Percentiles rank a stretch among this genome's conserved stretches.
Evolutionary conservation across 2,113 vertebrate species (phyloP).

Genomic region (Scomber scombrus): DNA sequence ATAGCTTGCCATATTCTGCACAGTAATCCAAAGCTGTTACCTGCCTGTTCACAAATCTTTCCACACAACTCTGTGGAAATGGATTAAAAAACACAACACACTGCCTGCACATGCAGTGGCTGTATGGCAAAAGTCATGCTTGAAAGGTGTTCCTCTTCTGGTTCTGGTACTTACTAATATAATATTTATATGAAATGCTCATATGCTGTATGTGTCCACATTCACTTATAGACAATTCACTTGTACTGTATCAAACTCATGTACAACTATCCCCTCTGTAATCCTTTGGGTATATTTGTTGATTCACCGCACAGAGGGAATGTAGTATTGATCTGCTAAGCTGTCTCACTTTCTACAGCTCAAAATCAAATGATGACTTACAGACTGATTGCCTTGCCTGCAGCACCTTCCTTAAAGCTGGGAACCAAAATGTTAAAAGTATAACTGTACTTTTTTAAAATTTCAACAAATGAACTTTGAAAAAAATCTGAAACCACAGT

Average conservation of each 20-base stretch:
- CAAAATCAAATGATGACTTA: slow-evolving; percentile 54
- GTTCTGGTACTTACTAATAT: slow-evolving; percentile 8
- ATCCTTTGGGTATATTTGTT: slow-evolving; percentile 67
- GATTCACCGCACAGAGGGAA: slow-evolving; percentile 67
- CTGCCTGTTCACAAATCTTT: slow-evolving; percentile 37
- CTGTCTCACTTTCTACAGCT: slow-evolving; percentile 70
- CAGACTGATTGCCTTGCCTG: slow-evolving; percentile 45
- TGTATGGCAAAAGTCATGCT: slow-evolving; percentile 12
- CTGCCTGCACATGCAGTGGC: slow-evolving; percentile 16
- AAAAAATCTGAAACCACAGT: no score
- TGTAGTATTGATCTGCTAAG: slow-evolving; percentile 74
- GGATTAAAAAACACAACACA: slow-evolving; percentile 33
- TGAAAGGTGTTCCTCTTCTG: slow-evolving; percentile 8
- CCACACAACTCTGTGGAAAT: slow-evolving; percentile 23
- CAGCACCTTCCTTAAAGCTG: slow-evolving; percentile 13
- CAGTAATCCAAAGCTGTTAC: slow-evolving; percentile 49
- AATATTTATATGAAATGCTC: slow-evolving; percentile 12
- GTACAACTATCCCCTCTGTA: slow-evolving; percentile 51
- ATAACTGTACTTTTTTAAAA: no score
- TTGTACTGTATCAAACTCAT: slow-evolving; percentile 46
- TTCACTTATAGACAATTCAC: slow-evolving; percentile 39
- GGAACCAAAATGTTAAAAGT: slow-evolving; percentile 10
- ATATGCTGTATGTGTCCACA: slow-evolving; percentile 35
- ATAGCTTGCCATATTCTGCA: slow-evolving; percentile 1
- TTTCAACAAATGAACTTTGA: no score